Evolutionary conservation across 1,140 invertebrate genomes (phyloP), one percentile per base, ranked within the genome.

Genomic region (Mercenaria mercenaria): DNA sequence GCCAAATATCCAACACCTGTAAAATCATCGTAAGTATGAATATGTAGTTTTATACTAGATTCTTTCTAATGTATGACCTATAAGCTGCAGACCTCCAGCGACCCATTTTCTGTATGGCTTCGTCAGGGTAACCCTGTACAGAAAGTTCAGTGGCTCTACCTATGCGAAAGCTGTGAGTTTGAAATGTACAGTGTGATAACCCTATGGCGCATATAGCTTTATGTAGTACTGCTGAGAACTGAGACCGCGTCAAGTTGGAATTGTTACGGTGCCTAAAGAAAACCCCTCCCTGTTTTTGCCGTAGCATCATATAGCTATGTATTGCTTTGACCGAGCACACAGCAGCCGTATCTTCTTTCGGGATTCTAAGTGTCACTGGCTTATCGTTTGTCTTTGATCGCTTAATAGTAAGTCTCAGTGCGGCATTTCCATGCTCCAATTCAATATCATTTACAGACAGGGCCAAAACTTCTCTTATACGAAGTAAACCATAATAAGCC

Each of bases 381-480:
- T 47, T 20, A 56, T 59, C n/a, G 29, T 64, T 67, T 83, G 81
- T 13, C 34, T 83, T 6, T 34, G 29, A 34, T 72, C 37, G n/a
- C n/a, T n/a, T n/a, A n/a, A n/a, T n/a, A n/a, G n/a, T n/a, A n/a
- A 15, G 81, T 83, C 34, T 83, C 59, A 32, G 47, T 50, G 67
- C 39, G 43, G 34, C 61, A 41, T 67, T 15, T 8, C 6, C 6
- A 47, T 15, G 6, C 15, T 47, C 43, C 15, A 47, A 47, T 47
- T 23, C 0, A 13, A 43, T 50, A 15, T 41, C 56, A 2, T 11
- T 3, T 6, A 1, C 18, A 8, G 4, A 6, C n/a, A 43, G 6
- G 18, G 81, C 37, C 0, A 61, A 67, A n/a, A 86, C 20, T 56
- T 86, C 83, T 23, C 69, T 86, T 10, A 86, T 26, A 10, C 83